These are phyloP conservation scores for Ephestia elutella DNA, from an alignment of 1,140 invertebrate species.

Conservation along the genomic window DNA sequence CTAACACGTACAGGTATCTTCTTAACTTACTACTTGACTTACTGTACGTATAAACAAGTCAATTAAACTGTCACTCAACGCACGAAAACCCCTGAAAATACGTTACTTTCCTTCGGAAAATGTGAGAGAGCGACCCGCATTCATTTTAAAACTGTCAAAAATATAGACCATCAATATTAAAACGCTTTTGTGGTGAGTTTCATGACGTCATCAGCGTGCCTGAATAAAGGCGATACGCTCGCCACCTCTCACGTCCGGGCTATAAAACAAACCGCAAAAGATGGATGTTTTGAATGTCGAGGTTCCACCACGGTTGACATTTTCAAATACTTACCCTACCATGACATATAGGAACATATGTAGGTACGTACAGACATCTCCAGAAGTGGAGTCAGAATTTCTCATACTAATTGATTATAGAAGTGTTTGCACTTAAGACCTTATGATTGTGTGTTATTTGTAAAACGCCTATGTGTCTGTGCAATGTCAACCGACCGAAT, in stretches of 20 bases:
- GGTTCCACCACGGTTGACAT: slow-evolving; percentile 8
- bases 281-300: slow-evolving; percentile 8
- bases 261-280: slow-evolving; percentile 10
- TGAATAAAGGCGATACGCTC: slow-evolving; percentile 8
- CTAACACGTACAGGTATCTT: no score
- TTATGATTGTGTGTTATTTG: no score
- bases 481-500: no score
- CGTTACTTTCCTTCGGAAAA: no score
- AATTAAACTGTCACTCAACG: no score
- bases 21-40: no score
- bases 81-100: no score
- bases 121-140: not conserved
- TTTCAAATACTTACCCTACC: not conserved
- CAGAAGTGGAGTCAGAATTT: no score
- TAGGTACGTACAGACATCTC: not conserved
- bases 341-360: slow-evolving; percentile 2
- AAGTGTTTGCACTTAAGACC: no score
- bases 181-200: not conserved
- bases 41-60: no score
- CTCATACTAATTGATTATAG: no score
- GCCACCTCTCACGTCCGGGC: slow-evolving; percentile 5
- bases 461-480: no score
- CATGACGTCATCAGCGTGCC: slow-evolving; percentile 8
- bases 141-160: slow-evolving; percentile 4
- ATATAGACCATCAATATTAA: slow-evolving; percentile 3